Base-by-base conservation (phyloP, 2,797 vertebrate genomes). In the Gallinago solitaria region DNA sequence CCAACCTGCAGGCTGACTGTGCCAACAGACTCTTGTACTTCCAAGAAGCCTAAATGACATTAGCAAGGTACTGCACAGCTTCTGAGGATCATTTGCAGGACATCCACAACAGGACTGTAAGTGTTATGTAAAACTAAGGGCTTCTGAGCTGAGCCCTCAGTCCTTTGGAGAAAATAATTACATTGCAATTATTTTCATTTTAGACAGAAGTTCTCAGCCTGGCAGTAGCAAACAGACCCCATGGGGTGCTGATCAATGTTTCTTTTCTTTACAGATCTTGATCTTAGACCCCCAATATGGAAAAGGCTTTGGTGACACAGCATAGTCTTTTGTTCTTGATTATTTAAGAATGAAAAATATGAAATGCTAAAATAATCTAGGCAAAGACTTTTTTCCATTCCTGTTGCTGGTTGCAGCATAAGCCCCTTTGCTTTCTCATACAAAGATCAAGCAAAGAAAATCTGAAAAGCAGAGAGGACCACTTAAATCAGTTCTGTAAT, bases 31-130 rank as follows among this genome's bases (percentile, higher is more conserved):
- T 63, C 67, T 23, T 84, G 59, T 41, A 63, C 51, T 95, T 94
- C 82, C 78, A 83, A 89, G 94, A 94, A 93, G 24, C 25, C 65
- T 85, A 74, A 90, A 87, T 91, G 35, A 91, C 50, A 89, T 89
- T 82, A 93, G 61, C 69, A 78, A 74, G 75, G 68, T 54, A 87
- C 83, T 87, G 73, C 57, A 75, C 21, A 73, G 64, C 50, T 35
- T 11, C 54, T 54, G 81, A 71, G 65, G 56, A 85, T 57, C 53
- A 59, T 65, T 84, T 89, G 19, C 53, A 79, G 1, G 6, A 71
- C 48, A 83, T 20, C 60, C 33, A 33, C 56, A 89, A 77, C 33
- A 92, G 47, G 64, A 57, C n/a, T 51, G 25, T 33, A 91, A 76
- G 32, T 47, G 33, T 9, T 68, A 79, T 27, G 32, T 67, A 73